A percentile compares a stretch with the other conserved stretches of the same genome.
Evolutionary conservation across 1,140 invertebrate genomes (phyloP).

Genomic region (Drosophila aff.): DNA sequence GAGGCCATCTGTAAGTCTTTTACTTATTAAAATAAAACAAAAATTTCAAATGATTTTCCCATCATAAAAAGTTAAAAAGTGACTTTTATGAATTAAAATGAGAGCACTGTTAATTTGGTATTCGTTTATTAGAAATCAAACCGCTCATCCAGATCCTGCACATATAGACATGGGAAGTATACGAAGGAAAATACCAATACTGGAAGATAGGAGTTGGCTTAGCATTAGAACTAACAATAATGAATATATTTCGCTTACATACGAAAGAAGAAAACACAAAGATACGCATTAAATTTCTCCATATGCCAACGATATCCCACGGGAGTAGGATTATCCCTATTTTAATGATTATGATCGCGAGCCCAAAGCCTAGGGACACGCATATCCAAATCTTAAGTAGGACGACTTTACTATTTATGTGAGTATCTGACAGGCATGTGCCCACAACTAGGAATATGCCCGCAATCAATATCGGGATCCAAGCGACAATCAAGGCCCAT

Average conservation of each 20-base stretch:
- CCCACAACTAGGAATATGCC: neutral
- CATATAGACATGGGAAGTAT: constrained; percentile 12
- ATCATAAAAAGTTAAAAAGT: neutral
- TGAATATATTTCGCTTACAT: neutral
- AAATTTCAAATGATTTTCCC: neutral
- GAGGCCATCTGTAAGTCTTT: neutral
- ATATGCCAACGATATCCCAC: too few species aligned
- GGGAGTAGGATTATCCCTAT: neutral
- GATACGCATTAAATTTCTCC: neutral
- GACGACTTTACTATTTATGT: neutral
- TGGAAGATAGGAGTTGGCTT: neutral
- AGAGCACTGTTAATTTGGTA: neutral
- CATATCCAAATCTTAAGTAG: neutral
- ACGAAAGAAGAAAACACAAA: neutral
- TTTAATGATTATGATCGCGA: neutral
- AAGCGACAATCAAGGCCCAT: neutral
- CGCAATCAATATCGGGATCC: neutral
- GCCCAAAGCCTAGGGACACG: neutral
- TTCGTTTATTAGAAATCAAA: neutral
- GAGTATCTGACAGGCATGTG: neutral
- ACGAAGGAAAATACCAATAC: constrained; percentile 6
- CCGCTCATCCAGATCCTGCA: neutral
- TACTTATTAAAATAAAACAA: neutral
- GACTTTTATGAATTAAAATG: neutral
- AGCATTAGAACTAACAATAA: too few species aligned